Conservation (phyloP, 2,113 vertebrate genomes). For the Tragulus kanchil region DNA sequence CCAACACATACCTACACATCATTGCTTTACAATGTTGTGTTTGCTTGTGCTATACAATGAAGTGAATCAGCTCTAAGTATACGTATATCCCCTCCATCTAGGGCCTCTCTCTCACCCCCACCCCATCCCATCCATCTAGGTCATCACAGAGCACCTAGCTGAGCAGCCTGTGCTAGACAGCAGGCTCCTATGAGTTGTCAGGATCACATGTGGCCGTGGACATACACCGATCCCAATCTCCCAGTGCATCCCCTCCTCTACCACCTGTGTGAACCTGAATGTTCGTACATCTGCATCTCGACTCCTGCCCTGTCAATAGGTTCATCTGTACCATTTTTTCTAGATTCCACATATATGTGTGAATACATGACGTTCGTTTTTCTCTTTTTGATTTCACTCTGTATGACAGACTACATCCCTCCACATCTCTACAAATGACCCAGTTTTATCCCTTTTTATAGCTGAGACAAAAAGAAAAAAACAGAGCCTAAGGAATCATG, state of each 20-base stretch:
- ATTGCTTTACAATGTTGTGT: neutral
- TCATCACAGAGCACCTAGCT: neutral
- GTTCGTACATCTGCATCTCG: neutral
- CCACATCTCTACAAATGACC: neutral
- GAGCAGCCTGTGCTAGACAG: no score
- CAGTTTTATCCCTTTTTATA: neutral
- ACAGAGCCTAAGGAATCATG: neutral
- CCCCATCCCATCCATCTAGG: neutral
- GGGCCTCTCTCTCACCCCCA: fast-evolving
- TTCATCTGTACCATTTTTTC: neutral
- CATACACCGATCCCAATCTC: neutral
- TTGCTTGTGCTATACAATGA: neutral
- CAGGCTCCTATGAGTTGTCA: neutral
- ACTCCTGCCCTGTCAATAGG: neutral
- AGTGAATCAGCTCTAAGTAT: neutral
- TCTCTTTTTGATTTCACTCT: neutral
- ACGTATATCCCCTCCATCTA: neutral
- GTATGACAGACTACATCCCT: neutral
- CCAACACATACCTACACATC: no score
- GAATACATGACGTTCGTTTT: neutral
- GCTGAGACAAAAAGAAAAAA: neutral
- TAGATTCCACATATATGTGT: neutral
- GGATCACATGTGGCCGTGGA: neutral
- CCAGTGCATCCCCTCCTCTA: neutral
- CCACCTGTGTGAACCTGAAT: neutral